Evolutionary conservation across 2,888 invertebrate species (phyloP), one percentile per base, ranked within the genome.

Genomic region (Cheilosia urbana): DNA sequence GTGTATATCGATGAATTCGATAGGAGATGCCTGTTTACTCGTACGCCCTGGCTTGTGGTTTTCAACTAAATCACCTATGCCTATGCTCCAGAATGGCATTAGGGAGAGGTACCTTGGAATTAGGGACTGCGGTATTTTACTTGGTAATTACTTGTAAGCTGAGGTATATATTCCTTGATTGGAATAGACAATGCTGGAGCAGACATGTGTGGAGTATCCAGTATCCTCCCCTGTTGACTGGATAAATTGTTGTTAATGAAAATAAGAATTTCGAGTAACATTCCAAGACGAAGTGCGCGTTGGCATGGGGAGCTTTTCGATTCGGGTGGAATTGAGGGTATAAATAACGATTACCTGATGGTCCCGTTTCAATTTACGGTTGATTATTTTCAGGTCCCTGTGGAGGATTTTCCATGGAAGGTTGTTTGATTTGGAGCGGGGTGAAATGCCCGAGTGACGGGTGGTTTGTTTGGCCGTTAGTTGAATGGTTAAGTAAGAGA

Each of bases 191-290:
- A 11, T 34, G 17, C 45, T 45, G 45, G 19, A 19, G 45, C 15
- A 9, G 9, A 17, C 19, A 9, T 19, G 19, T 19, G 9, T 47
- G 7, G 47, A 17, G 17, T 17, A 47, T 19, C 1, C 7, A n/a
- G n/a, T n/a, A n/a, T 2, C 6, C 2, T 1, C 17, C 19, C 2
- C 7, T 47, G 7, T 47, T 17, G 47, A 2, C 17, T 17, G 45
- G 21, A 51, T 42, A 53, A 13, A 66, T 66, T 27, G 53, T 42
- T 66, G 40, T 53, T 53, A 53, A 66, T 17, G 51, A 17, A 53
- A 27, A 66, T 66, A 42, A 27, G 27, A 40, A 42, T 66, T 66
- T 53, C 17, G 53, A 53, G 15, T 42, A 42, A 17, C 6, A 51
- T 37, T 37, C 34, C 11, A 37, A 37, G 34, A 13, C 34, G 11